Base-by-base conservation (phyloP, 2,888 invertebrate species). In the Dromius quadrimaculatus region DNA sequence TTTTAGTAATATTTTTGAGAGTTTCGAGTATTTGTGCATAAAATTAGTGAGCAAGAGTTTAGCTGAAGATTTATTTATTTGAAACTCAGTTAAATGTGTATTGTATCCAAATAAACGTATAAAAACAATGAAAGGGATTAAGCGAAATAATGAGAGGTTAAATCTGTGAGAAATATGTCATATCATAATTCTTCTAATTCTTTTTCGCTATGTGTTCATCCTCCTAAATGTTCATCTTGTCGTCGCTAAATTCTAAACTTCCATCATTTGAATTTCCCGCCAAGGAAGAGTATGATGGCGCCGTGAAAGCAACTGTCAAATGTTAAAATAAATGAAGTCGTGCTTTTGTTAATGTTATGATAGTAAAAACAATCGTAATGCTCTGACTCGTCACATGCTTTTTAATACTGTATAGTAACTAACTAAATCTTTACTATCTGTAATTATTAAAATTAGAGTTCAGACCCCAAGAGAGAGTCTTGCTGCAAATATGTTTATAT, bases 401-500 rank as follows among this genome's bases (percentile, higher is more conserved):
- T 47, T 32, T 59, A 59, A 13, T 59, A 47, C 64, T 64, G 64
- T 64, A 64, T 64, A 64, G 64, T 61, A 36, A 61, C 20, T 36
- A 61, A 61, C 32, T 36, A 61, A 63, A 47, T 47, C 64, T 47
- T 47, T 45, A 64, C 45, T 61, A 36, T 63, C 45, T 63, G 63
- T 63, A 63, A 59, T 59, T 36, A 61, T 11, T 50, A 15, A 9
- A 41, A 41, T 62, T 64, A 64, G 64, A 47, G 34, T 47, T 66
- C 62, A 19, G 65, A 66, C 34, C 64, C 43, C 32, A 20, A 54
- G 20, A 47, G 50, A 64, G 47, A 32, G 43, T 50, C 45, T 20
- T 57, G 57, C 68, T 68, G 68, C 68, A 68, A 68, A 68, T 57
- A 68, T 59, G 59, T 68, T 66, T 66, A 66, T 63, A 62, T 65